Evolutionary conservation across 1,140 invertebrate genomes (phyloP), one percentile per base, ranked within the genome.

Genomic region (Heliconius congener): DNA sequence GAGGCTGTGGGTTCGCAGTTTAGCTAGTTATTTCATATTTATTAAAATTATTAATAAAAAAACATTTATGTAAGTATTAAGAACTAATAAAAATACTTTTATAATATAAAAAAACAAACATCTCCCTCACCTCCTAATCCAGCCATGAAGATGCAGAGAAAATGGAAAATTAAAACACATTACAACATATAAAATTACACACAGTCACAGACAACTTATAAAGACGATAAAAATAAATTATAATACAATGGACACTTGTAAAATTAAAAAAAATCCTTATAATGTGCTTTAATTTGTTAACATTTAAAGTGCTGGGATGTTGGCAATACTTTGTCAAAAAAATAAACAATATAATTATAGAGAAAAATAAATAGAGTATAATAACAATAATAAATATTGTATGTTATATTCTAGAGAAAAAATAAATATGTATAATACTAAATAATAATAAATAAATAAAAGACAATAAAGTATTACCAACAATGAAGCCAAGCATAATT

Each of bases 111-210:
- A 60, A 83, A 37, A 37, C 6, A 37, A 37, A 8, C 34, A 6
- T 77, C 60, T 71, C 75, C 55, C 83, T 89, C 85, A 91, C 90
- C 90, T 90, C 89, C 89, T 90, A 73, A 72, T 82, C 84, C 87
- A 78, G 55, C 81, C 83, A 82, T 83, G 83, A 75, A n/a, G 84
- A 83, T 84, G 78, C 83, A 80, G 81, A 83, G 80, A 83, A 76
- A 84, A 84, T 78, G 72, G 42, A 66, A 66, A 66, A 66, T 66
- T 30, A 66, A 66, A 66, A 66, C 60, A 66, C 60, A 66, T 66
- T 66, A 66, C 60, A 66, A 66, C 23, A 73, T 66, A 66, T 66
- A 66, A 30, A 66, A 11, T 52, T 6, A 39, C 27, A 52, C 8
- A 60, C 23, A 66, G 8, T 60, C 23, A 19, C 23, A 60, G 16